Percentiles rank a stretch among this genome's conserved stretches.
These are phyloP conservation scores for Dendrolimus houi DNA, from an alignment of 2,888 invertebrate genomes.

Conservation along the genomic window DNA sequence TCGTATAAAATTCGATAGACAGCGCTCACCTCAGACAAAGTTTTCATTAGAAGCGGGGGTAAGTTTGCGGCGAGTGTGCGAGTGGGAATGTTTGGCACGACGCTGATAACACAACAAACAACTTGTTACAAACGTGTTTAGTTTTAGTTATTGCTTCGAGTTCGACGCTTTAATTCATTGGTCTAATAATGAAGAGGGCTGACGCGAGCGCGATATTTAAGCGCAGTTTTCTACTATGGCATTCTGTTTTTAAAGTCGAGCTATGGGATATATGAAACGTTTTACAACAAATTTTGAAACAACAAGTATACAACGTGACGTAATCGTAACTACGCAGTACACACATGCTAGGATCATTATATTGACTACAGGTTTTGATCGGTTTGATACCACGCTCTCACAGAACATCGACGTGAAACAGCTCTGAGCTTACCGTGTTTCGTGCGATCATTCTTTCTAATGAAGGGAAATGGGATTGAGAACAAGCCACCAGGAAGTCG, in stretches of 20 bases:
- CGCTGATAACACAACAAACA: conserved; percentile 75
- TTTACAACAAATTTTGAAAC: too few species aligned
- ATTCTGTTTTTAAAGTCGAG: background rate
- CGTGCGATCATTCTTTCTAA: too few species aligned
- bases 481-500: too few species aligned
- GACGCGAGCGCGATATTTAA: conserved; percentile 49
- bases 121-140: conserved; percentile 76
- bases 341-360: too few species aligned
- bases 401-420: too few species aligned
- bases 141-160: conserved; percentile 73
- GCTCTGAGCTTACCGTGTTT: too few species aligned
- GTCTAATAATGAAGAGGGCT: conserved; percentile 66
- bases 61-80: conserved; percentile 66
- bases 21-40: conserved; percentile 55
- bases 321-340: too few species aligned
- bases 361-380: too few species aligned
- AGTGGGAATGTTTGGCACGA: conserved; percentile 64
- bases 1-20: conserved; percentile 40
- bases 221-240: conserved; percentile 26
- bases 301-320: too few species aligned
- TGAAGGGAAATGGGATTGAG: too few species aligned
- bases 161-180: conserved; percentile 71
- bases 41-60: conserved; percentile 63
- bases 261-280: too few species aligned
- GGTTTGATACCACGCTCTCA: too few species aligned